Evolutionary conservation across 2,888 invertebrate species (phyloP), one percentile per base, ranked within the genome.

Genomic region (Drosophila borborema): DNA sequence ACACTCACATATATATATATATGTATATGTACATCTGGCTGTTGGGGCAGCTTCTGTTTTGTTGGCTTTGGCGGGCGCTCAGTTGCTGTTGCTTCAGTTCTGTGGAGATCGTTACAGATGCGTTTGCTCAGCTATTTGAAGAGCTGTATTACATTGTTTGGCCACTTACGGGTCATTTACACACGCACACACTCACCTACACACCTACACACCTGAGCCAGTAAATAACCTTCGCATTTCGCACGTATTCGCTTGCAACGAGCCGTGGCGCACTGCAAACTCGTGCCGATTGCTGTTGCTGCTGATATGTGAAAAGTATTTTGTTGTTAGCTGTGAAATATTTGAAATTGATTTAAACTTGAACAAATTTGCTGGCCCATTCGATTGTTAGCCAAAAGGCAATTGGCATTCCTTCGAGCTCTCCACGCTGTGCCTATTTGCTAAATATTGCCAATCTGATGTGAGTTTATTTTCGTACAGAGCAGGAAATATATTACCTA

Each of bases 231-330:
- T 67, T 69, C 73, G 48, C 53, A 20, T 60, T 74, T 67, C 80
- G 72, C 89, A 89, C 89, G 72, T 77, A 70, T 48, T 70, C 36
- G 40, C 71, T 56, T 76, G 66, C 71, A 73, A 23, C 64, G 61
- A 74, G 49, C 51, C 80, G 70, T 82, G 74, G 53, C 58, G 45
- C 79, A 72, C 45, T 58, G 58, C 78, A 62, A 31, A 56, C 55
- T 58, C 72, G 56, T 40, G 54, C 40, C 7, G 20, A 28, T 38
- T 48, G 53, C 36, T 36, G 12, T n/a, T 28, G 31, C 18, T 45
- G 20, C 45, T 49, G 54, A 23, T 34, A 54, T 41, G 45, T 54
- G 18, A 18, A 60, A 49, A 60, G 45, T n/a, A 31, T 45, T 61
- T 45, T 28, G 10, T 12, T 6, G 45, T 7, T 41, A 31, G 18